phyloP scores from a whole-genome alignment of 1,140 invertebrate genomes.

The Tetramorium simillimum region DNA sequence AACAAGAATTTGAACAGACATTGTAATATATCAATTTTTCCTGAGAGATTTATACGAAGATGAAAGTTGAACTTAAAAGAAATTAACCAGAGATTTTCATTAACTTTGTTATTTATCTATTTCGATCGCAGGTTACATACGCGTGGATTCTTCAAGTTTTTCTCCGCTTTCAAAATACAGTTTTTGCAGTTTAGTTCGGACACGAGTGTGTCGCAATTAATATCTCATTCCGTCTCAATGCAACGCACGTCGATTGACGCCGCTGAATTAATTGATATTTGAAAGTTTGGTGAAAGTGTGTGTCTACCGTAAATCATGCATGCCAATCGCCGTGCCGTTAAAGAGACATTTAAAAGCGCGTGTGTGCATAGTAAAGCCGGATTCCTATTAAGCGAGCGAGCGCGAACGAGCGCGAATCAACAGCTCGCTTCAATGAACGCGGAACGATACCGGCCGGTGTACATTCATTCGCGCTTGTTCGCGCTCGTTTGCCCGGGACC shows the following conservation, averaged over 20 bases:
- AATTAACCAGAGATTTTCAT: background rate
- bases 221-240: conserved; percentile 17
- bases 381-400: background rate
- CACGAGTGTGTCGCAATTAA: conserved; percentile 6
- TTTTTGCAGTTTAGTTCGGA: background rate
- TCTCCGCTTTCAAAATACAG: background rate
- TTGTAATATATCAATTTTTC: background rate
- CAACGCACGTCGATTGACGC: background rate
- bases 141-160: background rate
- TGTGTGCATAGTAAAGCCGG: conserved; percentile 5
- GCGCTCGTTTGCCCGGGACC: background rate
- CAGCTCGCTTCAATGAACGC: background rate
- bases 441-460: background rate
- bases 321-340: conserved; percentile 10
- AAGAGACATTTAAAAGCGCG: conserved; percentile 38
- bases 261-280: conserved; percentile 35
- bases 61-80: background rate
- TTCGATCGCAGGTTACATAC: background rate
- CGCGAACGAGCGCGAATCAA: background rate
- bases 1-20: background rate
- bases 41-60: background rate
- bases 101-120: background rate
- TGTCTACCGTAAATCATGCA: conserved; percentile 17
- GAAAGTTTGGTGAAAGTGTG: conserved; percentile 40
- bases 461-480: background rate